A percentile compares a stretch with the other conserved stretches of the same genome.
These are phyloP conservation scores for Pelobates cultripes DNA, from an alignment of 2,797 vertebrate genomes.

Conservation along the genomic window DNA sequence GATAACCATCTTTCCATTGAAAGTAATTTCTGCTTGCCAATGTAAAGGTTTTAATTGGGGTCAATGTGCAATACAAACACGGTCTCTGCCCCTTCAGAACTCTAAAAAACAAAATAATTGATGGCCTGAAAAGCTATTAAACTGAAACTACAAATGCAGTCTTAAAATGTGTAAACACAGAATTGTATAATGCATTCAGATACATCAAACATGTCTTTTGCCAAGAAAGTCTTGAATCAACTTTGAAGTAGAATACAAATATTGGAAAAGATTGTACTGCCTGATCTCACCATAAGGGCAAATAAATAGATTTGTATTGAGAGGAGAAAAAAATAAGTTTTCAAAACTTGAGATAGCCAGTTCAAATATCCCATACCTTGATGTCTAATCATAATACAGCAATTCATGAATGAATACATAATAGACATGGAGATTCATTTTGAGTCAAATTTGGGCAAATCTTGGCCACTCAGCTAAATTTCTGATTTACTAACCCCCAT, in stretches of 20 bases:
- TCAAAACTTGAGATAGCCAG: slow-evolving; percentile 8
- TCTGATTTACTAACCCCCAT: no score
- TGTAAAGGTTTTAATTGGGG: slow-evolving; percentile 49
- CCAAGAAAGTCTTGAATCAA: not conserved
- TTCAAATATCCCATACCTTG: not conserved
- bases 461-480: no score
- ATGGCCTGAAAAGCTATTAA: slow-evolving; percentile 38
- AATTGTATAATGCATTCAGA: slow-evolving; percentile 11
- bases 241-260: not conserved
- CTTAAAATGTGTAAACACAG: slow-evolving; percentile 35
- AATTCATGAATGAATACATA: not conserved
- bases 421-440: no score
- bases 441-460: no score
- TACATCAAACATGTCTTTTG: not conserved
- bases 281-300: not conserved
- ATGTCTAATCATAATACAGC: not conserved
- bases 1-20: slow-evolving; percentile 36
- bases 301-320: not conserved
- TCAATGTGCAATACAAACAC: slow-evolving; percentile 23
- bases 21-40: slow-evolving; percentile 41
- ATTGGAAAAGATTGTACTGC: not conserved
- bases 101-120: slow-evolving; percentile 27
- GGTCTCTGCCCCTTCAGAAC: slow-evolving; percentile 16
- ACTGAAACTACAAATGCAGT: slow-evolving; percentile 21
- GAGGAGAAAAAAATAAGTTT: not conserved